Evolutionary conservation across 2,888 invertebrate species (phyloP), one percentile per base, ranked within the genome.

Genomic region (Chrysolina oricalcia): DNA sequence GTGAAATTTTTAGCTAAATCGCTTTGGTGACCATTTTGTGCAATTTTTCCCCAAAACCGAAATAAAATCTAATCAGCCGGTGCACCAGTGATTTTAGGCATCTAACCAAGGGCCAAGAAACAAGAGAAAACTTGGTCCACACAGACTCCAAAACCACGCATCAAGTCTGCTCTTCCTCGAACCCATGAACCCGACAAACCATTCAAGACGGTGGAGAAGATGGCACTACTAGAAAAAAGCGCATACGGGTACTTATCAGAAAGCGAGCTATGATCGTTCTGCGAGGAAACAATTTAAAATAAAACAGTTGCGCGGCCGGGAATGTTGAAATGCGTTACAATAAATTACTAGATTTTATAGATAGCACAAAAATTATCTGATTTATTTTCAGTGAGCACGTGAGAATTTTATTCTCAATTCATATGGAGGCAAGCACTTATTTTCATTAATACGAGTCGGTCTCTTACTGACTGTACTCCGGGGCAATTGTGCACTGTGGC

Each of bases 321-420:
- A 81, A 82, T 82, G 81, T 78, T 81, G 81, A 81, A 82, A 81
- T 81, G 80, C 81, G 79, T 81, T 78, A 80, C 79, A 76, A 81
- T 81, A 82, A 81, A 82, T 82, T 81, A 80, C 81, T 82, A 81
- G 80, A 81, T 82, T 81, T 82, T 79, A 81, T 81, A 81, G 81
- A 80, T 83, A 81, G 81, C 81, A 78, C 81, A 82, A 83, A 83
- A 83, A 83, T 83, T 70, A 74, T 79, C 79, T 83, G 82, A 83
- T 82, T 82, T 82, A 83, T 82, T 76, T 74, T 72, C 64, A 65
- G 76, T 72, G 79, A 78, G 79, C 83, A 83, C 83, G 83, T 83
- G 83, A 83, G 82, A 81, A 83, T 83, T 83, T 82, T 81, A 81
- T 81, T 77, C 80, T 77, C 76, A 72, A 77, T 81, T 80, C 79